Evolutionary conservation across 2,888 invertebrate species (phyloP), one percentile per base, ranked within the genome.

Genomic region (Lampropteryx suffumata): DNA sequence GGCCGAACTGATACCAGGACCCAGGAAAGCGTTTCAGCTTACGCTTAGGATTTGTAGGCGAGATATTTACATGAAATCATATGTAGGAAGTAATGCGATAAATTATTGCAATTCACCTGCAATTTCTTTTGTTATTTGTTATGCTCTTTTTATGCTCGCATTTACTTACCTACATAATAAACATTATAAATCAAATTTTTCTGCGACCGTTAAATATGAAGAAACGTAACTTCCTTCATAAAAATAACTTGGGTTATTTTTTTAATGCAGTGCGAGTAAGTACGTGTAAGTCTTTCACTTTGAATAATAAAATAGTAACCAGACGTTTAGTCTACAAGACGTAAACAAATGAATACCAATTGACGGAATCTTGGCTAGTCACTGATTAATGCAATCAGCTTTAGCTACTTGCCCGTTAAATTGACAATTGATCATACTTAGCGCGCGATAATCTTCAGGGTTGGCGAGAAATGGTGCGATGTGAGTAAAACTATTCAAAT

Each of bases 401-500:
- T 67, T 63, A 75, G 72, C 73, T 73, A 77, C 75, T 81, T 79
- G 77, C 70, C 79, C 78, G 80, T 82, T 80, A 83, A 85, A 84
- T 84, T 84, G 82, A 78, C 79, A 84, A 82, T 85, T 80, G 84
- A 84, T 86, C 83, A 85, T 81, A 84, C 82, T 84, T 84, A 83
- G 82, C 75, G 76, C 73, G 68, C 79, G 76, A 81, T 82, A 82
- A 82, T 82, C 80, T 79, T 77, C 78, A 69, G 73, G 68, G 71
- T 69, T 69, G 72, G 30, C 49, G 48, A 49, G 48, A 44, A 53
- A 53, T 53, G 48, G 44, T 36, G 53, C 39, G 47, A 48, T 53
- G 44, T 44, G 41, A 48, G 32, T 24, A 17, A 36, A 48, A 48
- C 48, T 45, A 44, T 36, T 35, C 26, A 32, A 12, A 37, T 28